Evolutionary conservation across 2,797 vertebrate species (phyloP), one percentile per base, ranked within the genome.

Genomic region (Intellagama lesueurii): DNA sequence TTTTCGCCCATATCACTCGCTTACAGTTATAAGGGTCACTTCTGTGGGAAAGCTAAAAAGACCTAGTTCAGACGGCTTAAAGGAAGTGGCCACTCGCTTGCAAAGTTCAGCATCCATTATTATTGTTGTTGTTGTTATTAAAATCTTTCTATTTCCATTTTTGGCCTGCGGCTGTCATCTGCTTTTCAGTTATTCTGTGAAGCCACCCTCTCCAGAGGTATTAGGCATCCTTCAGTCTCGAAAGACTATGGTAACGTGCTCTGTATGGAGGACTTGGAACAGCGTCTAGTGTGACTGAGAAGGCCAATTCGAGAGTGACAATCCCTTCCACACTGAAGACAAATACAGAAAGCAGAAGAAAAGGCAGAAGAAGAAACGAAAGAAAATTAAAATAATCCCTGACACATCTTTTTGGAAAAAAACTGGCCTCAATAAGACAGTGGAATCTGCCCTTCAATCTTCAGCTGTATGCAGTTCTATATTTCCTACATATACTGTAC

Each of bases 51-150:
- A 22, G 1, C 73, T 87, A 91, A 35, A 92, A 64, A 90, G 96
- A 94, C 94, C 91, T 97, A 94, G 95, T 95, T 97, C 96, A 97
- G 95, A 95, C 94, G 96, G 95, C 96, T 97, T 96, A 96, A 96
- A 97, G 85, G 94, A 95, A 96, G 95, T 96, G 95, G 96, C 96
- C 88, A 88, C 93, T 96, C n/a, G 86, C 94, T 94, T 69, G 91
- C 81, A 69, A 28, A 68, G 28, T 2, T 56, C 91, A 91, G 87
- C 87, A 87, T 35, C n/a, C 17, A 68, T 76, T 40, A 40, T 40
- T 40, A 3, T 40, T 40, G 40, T 56, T 56, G 14, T 56, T 56
- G 14, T 56, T 56, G 14, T 56, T 56, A 56, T 56, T 56, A 56
- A 9, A 56, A 56, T 52, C 76, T 82, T 70, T 87, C 35, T 47